Conservation (phyloP, 2,888 invertebrate genomes). For the Harmothoe impar region DNA sequence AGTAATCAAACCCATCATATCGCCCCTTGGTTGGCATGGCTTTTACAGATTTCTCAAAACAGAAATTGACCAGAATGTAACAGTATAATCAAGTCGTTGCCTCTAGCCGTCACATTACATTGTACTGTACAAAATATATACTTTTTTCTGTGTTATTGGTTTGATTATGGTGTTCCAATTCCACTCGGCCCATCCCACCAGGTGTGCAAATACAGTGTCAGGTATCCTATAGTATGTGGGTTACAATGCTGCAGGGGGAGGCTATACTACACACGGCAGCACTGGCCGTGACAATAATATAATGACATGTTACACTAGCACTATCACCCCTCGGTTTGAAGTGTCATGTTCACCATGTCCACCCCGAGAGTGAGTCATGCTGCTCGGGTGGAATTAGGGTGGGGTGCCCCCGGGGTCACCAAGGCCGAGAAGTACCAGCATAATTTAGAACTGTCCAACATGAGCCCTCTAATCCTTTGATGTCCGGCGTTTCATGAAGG, state of each 20-base stretch:
- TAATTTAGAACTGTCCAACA: slow-evolving; percentile 46
- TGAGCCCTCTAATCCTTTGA: slow-evolving; percentile 7
- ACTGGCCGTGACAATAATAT: not conserved
- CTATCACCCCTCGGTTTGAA: slow-evolving; percentile 9
- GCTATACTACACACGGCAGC: not conserved
- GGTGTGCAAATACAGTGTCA: slow-evolving; percentile 28
- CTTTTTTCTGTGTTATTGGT: not conserved
- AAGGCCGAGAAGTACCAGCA: not conserved
- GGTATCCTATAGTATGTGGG: not conserved
- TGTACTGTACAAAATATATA: no score
- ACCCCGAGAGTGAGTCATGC: not conserved
- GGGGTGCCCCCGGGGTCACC: not conserved
- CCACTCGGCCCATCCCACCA: not conserved
- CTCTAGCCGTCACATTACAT: no score
- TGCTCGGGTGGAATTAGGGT: not conserved
- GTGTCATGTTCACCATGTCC: not conserved
- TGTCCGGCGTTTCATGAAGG: not conserved
- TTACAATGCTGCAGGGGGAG: not conserved
- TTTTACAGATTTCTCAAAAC: no score
- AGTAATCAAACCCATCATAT: no score
- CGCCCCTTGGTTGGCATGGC: no score
- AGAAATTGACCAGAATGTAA: no score
- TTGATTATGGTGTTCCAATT: slow-evolving; percentile 5
- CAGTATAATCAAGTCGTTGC: no score
- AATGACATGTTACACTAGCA: slow-evolving; percentile 2